Base-by-base conservation (phyloP, 2,797 vertebrate genomes). In the Danio tinwini region DNA sequence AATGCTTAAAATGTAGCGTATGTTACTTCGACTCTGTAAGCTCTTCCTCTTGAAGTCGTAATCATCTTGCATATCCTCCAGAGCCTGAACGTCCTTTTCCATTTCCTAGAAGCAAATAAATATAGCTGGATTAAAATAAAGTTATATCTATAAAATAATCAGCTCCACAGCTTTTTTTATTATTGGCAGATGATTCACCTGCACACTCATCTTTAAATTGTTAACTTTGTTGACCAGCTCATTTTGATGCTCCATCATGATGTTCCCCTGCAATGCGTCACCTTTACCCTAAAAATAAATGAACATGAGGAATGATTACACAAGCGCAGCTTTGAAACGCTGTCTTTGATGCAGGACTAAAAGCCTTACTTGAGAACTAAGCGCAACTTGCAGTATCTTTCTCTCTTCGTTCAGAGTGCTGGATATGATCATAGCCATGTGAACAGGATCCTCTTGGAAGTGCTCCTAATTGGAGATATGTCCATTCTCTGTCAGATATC, bases 31-130 rank as follows among this genome's bases (percentile, higher is more conserved):
- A 0, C 91, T 95, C 81, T 94, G 94, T 29, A 92, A 86, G 3
- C 94, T 96, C 89, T 96, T 95, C 53, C 55, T 93, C 83, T 94
- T 95, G 56, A 96, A 96, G 85, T 96, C 95, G 63, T 95, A 94
- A 78, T 96, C 95, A 78, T 96, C 95, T 86, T 96, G 95, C 45
- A 93, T 76, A 62, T 96, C 94, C 83, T 96, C 95, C 37, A 96
- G 83, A 16, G 84, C 89, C 87, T 95, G 95, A 88, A 96, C 94
- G 71, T 93, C 90, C 64, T 94, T 94, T 62, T 96, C 95, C 78
- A 94, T 90, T 2, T 90, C 90, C 95, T 96, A 88, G 10, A 82
- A 62, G 13, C 4, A 6, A 12, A 55, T 13, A 49, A 16, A 29
- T 7, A 39, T 45, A 59, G 11, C 7, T 0, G 16, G 12, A 37